Conservation (phyloP, 2,797 vertebrate species). For the Gymnocypris eckloni region DNA sequence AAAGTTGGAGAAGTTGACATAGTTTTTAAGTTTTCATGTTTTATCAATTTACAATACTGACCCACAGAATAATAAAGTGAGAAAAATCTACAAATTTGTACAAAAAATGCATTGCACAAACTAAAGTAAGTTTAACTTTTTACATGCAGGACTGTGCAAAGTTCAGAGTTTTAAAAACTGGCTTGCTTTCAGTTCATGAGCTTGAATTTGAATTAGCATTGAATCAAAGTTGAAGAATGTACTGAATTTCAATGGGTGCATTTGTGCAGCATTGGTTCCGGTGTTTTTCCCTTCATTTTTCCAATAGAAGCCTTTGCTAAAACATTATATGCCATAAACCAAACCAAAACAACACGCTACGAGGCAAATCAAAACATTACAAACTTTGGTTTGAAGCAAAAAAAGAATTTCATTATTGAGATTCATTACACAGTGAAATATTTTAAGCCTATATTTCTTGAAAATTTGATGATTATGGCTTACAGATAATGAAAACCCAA, state of each 20-base stretch:
- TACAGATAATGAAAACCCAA: too few relatives aligned
- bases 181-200: neutral
- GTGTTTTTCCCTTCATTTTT: too few relatives aligned
- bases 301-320: too few relatives aligned
- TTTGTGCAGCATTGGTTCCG: neutral
- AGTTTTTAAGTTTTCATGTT: neutral
- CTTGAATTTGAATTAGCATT: neutral
- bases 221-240: neutral
- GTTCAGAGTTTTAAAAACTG: neutral
- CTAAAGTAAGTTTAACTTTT: neutral
- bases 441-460: too few relatives aligned
- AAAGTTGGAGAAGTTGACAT: constrained; percentile 17
- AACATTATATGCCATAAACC: too few relatives aligned
- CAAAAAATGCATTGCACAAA: neutral
- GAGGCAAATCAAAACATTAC: too few relatives aligned
- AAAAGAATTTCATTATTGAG: too few relatives aligned
- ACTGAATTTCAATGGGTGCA: neutral
- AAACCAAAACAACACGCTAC: too few relatives aligned
- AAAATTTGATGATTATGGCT: too few relatives aligned
- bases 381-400: too few relatives aligned
- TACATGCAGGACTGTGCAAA: neutral
- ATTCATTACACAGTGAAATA: too few relatives aligned
- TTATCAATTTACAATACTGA: neutral
- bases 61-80: neutral
- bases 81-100: neutral